Conservation (phyloP, 2,113 vertebrate genomes). For the Pseudolaguvia tuberculata region DNA sequence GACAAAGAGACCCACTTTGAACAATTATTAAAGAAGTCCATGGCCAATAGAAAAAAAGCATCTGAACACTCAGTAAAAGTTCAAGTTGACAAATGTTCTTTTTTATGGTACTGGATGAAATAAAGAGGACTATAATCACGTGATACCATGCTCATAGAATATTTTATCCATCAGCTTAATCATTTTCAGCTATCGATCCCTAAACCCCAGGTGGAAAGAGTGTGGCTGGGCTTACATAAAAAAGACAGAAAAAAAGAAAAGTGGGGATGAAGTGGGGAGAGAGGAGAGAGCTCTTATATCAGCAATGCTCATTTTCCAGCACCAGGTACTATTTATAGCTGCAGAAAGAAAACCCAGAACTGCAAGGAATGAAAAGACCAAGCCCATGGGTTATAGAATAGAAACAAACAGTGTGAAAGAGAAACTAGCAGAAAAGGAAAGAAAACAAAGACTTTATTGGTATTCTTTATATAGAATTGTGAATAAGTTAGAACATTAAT, state of each 20-base stretch:
- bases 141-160: conserved; percentile 29
- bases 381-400: conserved; percentile 7
- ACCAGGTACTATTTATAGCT: conserved; percentile 47
- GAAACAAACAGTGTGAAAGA: not conserved
- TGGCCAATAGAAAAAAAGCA: conserved; percentile 13
- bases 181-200: conserved; percentile 44
- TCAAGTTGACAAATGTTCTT: conserved; percentile 30
- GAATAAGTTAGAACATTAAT: not conserved
- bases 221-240: not conserved
- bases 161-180: conserved; percentile 36
- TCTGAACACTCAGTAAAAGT: conserved; percentile 8
- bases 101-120: not conserved
- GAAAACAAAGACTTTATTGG: not conserved
- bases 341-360: conserved; percentile 4
- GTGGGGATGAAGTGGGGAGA: not conserved
- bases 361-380: conserved; percentile 4
- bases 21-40: conserved; percentile 11
- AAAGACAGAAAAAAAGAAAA: not conserved
- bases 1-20: not conserved
- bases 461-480: too few relatives aligned
- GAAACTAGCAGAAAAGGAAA: not conserved
- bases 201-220: conserved; percentile 18
- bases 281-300: conserved; percentile 12
- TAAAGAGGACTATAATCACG: conserved; percentile 30
- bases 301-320: conserved; percentile 32